A percentile compares a stretch with the other conserved stretches of the same genome.
Conservation (phyloP, 1,140 invertebrate genomes). For the Branchinecta lindahli region DNA sequence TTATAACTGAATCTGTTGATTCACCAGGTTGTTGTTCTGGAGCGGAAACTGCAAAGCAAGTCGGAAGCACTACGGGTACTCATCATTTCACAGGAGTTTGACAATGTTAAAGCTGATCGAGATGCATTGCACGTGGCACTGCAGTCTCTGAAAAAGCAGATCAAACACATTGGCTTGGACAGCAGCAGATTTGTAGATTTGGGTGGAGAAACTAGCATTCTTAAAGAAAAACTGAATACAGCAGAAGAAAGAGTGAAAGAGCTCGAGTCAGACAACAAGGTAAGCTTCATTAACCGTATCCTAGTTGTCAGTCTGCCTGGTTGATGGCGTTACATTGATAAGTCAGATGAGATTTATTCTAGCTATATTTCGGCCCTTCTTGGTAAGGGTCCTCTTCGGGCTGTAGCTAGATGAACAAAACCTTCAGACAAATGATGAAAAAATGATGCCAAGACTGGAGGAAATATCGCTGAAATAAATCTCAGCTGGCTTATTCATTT, state of each 20-base stretch:
- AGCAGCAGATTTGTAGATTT: not conserved
- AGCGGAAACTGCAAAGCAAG: constrained; percentile 1
- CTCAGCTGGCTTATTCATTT: too few relatives aligned
- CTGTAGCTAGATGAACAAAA: too few relatives aligned
- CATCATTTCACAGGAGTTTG: not conserved
- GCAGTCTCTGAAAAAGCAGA: not conserved
- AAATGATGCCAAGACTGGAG: too few relatives aligned
- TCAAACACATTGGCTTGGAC: not conserved
- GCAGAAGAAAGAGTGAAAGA: not conserved
- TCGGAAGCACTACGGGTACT: not conserved
- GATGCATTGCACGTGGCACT: not conserved
- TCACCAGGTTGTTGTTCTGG: not conserved
- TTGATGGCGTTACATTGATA: too few relatives aligned
- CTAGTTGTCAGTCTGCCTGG: too few relatives aligned
- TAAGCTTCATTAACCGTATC: not conserved
- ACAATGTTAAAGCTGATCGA: not conserved
- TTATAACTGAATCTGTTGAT: too few relatives aligned
- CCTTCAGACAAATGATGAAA: too few relatives aligned
- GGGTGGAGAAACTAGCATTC: not conserved
- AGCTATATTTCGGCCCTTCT: too few relatives aligned
- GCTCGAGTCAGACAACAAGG: not conserved
- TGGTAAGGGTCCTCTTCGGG: too few relatives aligned
- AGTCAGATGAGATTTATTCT: too few relatives aligned
- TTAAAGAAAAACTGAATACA: not conserved
- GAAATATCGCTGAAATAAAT: too few relatives aligned